Conservation (phyloP, 1,140 invertebrate genomes). For the Anoplophora glabripennis region DNA sequence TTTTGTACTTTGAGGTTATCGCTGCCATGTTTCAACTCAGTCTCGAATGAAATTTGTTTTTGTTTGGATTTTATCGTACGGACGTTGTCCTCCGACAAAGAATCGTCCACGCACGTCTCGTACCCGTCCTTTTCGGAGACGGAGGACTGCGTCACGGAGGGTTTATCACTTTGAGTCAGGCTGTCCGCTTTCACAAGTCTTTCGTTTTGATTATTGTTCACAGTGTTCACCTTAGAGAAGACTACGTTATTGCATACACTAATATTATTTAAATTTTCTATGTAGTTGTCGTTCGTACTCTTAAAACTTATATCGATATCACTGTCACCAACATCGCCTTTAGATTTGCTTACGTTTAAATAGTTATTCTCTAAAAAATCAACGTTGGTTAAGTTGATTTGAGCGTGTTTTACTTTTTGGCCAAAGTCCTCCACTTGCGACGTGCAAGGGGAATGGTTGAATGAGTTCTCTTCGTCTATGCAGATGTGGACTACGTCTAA, state of each 20-base stretch:
- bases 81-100: constrained; percentile 40
- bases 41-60: constrained; percentile 13
- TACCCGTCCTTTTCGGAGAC: constrained; percentile 38
- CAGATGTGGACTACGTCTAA: constrained; percentile 59
- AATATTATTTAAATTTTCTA: neutral
- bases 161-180: constrained; percentile 34
- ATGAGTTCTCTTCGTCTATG: constrained; percentile 48
- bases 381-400: constrained; percentile 20
- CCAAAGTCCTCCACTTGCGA: constrained; percentile 38
- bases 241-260: no score
- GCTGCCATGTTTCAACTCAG: neutral
- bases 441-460: constrained; percentile 36
- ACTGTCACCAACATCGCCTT: constrained; percentile 30
- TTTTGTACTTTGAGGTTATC: constrained; percentile 8
- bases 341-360: constrained; percentile 23
- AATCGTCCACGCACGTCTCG: constrained; percentile 46
- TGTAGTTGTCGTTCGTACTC: constrained; percentile 35
- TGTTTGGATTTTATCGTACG: constrained; percentile 2
- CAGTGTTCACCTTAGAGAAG: constrained; percentile 1
- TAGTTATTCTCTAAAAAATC: constrained; percentile 31
- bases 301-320: constrained; percentile 41
- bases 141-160: constrained; percentile 2
- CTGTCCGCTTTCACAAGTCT: constrained; percentile 28
- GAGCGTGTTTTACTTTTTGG: constrained; percentile 25
- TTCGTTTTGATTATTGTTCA: constrained; percentile 9